Base-by-base conservation (phyloP, 1,140 invertebrate genomes). In the Rhynchophorus ferrugineus region DNA sequence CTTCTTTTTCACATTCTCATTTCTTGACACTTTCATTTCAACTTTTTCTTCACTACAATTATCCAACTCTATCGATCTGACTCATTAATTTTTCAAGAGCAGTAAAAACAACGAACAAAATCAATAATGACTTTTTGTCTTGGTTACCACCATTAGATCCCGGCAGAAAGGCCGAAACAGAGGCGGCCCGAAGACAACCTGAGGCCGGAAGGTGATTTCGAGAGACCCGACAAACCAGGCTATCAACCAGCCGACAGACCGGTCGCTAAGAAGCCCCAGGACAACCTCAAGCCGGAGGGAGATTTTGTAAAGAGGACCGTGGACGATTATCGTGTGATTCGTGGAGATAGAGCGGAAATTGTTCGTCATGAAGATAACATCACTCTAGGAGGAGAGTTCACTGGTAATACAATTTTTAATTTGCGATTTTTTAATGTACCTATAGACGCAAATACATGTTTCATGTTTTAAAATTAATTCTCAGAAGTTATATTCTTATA, bases 281-380 rank as follows among this genome's bases (percentile, higher is more conserved):
- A 80, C 54, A 78, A 79, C 61, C 63, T 83, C 3, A 71, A 65
- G 48, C 77, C 76, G 44, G 80, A 80, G 65, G 79, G 78, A 17
- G 71, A 75, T 19, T 75, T 74, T 61, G 73, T 68, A 18, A 69
- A 66, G 19, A 69, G 70, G 54, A 70, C 69, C 8, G 75, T 73
- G 24, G 75, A 81, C 57, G 80, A 82, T 63, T 82, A 74, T 56
- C 74, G 70, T 55, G 67, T 76, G 2, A 69, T 76, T 3, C 70
- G 64, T 42, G 79, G 76, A 0, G 79, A 85, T 64, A 68, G 81
- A 53, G 75, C 75, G 13, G 76, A 81, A 52, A 73, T 82, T 14
- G 71, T 78, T 20, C 73, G 75, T 45, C 76, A 72, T 24, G 74
- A 75, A 54, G 82, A 84, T 53, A 82, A 81, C 60, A 74, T 81